phyloP scores from a whole-genome alignment of 2,888 invertebrate species.

The Thyatira batis region DNA sequence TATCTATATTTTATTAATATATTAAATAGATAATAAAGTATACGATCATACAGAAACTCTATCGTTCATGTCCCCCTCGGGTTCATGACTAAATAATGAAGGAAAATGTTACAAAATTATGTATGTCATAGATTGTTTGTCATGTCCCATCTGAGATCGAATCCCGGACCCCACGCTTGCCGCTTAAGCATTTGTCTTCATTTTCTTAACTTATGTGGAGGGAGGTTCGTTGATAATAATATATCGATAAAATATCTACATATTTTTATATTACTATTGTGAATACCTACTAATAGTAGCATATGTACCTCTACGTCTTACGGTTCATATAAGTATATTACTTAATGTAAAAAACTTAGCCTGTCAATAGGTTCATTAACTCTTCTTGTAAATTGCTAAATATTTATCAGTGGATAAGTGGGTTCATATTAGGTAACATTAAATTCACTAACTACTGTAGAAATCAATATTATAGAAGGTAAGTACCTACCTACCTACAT shows the following conservation, averaged over 20 bases:
- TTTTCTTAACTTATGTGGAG: constrained; percentile 56
- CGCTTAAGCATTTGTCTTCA: constrained; percentile 77
- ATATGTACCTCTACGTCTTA: too few relatives aligned
- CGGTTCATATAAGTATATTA: too few relatives aligned
- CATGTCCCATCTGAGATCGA: constrained; percentile 71
- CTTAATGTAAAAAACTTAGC: too few relatives aligned
- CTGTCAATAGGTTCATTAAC: too few relatives aligned
- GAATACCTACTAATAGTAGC: too few relatives aligned
- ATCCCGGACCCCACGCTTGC: constrained; percentile 59
- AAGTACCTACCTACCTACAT: too few relatives aligned
- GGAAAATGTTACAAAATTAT: constrained; percentile 68
- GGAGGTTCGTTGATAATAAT: constrained; percentile 3
- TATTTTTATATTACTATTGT: too few relatives aligned
- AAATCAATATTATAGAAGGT: too few relatives aligned
- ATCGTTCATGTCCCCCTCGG: constrained; percentile 28
- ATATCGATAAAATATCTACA: constrained; percentile 12
- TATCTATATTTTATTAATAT: constrained; percentile 10
- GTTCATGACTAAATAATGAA: constrained; percentile 69
- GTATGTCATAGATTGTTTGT: constrained; percentile 81
- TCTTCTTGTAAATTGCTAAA: too few relatives aligned
- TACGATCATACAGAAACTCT: background rate
- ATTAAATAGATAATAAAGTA: background rate
- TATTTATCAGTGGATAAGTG: too few relatives aligned
- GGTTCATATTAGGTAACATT: too few relatives aligned
- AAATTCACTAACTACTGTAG: too few relatives aligned